Percentiles rank a stretch among this genome's conserved stretches.
phyloP scores from a whole-genome alignment of 2,888 invertebrate species.

The Mythimna albipuncta region DNA sequence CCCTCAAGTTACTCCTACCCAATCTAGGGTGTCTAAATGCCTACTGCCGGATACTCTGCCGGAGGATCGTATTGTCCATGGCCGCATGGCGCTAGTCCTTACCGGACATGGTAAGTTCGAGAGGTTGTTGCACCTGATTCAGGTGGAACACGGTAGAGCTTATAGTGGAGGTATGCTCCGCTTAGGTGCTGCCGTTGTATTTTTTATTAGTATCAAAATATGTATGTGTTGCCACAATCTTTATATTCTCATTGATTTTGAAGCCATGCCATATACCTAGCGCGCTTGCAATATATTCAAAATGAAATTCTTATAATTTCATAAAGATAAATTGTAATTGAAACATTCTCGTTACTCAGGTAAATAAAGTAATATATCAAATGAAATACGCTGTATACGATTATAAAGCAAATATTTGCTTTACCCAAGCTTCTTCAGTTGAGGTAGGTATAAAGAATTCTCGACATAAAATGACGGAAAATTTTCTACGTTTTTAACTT shows the following conservation, averaged over 20 bases:
- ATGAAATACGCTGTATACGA: conserved; percentile 51
- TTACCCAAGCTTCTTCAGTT: conserved; percentile 42
- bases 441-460: conserved; percentile 46
- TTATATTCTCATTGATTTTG: background rate
- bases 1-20: too few relatives aligned
- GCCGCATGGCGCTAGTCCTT: too few relatives aligned
- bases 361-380: conserved; percentile 51
- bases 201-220: too few relatives aligned
- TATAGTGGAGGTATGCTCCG: too few relatives aligned
- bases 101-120: too few relatives aligned
- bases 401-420: conserved; percentile 58
- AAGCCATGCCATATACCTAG: background rate
- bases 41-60: too few relatives aligned
- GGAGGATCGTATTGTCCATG: too few relatives aligned
- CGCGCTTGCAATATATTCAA: conserved; percentile 1
- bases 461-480: conserved; percentile 51
- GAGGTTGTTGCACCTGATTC: too few relatives aligned
- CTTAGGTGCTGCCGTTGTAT: too few relatives aligned
- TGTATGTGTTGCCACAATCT: too few relatives aligned
- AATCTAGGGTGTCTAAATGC: too few relatives aligned
- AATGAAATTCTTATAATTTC: conserved; percentile 30
- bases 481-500: conserved; percentile 61
- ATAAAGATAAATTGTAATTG: conserved; percentile 36
- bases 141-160: too few relatives aligned
- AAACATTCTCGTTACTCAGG: conserved; percentile 38